A percentile compares a stretch with the other conserved stretches of the same genome.
Conservation (phyloP, 2,888 invertebrate species). For the Phanerotoma sp. region DNA sequence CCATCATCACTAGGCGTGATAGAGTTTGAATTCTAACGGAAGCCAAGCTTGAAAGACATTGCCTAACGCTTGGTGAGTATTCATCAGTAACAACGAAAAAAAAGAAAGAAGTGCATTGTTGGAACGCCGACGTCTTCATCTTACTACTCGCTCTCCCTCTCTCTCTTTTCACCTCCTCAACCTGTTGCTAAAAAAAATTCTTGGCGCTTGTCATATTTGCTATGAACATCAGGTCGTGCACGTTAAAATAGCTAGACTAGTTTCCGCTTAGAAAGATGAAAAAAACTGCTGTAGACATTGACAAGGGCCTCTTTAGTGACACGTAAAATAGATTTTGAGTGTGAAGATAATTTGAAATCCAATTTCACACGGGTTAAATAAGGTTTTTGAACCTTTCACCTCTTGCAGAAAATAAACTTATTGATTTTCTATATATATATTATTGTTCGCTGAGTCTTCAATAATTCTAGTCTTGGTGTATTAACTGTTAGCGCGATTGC, state of each 20-base stretch:
- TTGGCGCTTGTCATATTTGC: background rate
- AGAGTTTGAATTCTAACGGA: background rate
- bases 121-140: background rate
- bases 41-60: conserved; percentile 8
- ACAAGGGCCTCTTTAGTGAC: too few species aligned
- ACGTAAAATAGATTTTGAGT: background rate
- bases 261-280: background rate
- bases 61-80: conserved; percentile 2
- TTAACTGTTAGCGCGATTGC: conserved; percentile 5
- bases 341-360: background rate
- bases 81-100: conserved; percentile 4
- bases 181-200: conserved; percentile 11
- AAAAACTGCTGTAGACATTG: too few species aligned
- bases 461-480: conserved; percentile 24
- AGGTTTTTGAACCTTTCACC: conserved; percentile 43
- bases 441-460: conserved; percentile 9
- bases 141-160: background rate
- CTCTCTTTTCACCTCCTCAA: too few species aligned
- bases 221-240: background rate
- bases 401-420: conserved; percentile 36
- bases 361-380: conserved; percentile 22
- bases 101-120: conserved; percentile 9
- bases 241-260: background rate
- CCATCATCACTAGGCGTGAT: background rate
- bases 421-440: conserved; percentile 28